These are phyloP conservation scores for Diplodus puntazzo DNA, from an alignment of 2,797 vertebrate species.

Conservation along the genomic window DNA sequence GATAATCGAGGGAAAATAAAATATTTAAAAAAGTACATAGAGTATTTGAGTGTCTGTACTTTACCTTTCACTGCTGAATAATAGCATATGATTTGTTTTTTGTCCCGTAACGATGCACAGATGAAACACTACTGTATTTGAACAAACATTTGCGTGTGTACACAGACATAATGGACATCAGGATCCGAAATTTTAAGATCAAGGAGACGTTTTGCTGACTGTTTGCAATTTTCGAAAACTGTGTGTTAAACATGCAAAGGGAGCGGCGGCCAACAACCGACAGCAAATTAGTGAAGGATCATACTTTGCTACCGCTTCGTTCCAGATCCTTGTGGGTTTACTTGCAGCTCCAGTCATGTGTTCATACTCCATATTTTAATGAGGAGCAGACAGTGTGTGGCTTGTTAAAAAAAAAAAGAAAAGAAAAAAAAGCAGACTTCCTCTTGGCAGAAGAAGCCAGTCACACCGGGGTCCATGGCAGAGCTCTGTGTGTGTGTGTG, in stretches of 20 bases:
- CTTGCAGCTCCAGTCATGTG: conserved; percentile 73
- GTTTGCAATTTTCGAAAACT: conserved; percentile 75
- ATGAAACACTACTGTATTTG: conserved; percentile 34
- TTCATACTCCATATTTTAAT: conserved; percentile 82
- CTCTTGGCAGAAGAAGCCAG: conserved; percentile 66
- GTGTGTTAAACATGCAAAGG: conserved; percentile 67
- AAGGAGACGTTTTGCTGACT: conserved; percentile 60
- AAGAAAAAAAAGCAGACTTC: conserved; percentile 67
- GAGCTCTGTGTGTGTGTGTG: conserved; percentile 36
- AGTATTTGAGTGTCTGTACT: neutral
- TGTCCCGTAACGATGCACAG: conserved; percentile 14
- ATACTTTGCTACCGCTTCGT: conserved; percentile 72
- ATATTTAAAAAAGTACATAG: neutral
- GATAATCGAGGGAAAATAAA: neutral
- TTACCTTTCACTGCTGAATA: neutral
- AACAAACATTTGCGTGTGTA: conserved; percentile 36
- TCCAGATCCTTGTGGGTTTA: conserved; percentile 79
- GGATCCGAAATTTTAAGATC: conserved; percentile 51
- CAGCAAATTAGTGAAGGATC: conserved; percentile 74
- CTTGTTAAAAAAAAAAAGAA: conserved; percentile 74
- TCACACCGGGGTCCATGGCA: conserved; percentile 56
- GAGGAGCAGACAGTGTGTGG: conserved; percentile 79
- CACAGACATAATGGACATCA: conserved; percentile 43
- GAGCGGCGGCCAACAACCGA: conserved; percentile 61
- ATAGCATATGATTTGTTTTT: neutral